Evolutionary conservation across 2,888 invertebrate genomes (phyloP), one percentile per base, ranked within the genome.

Genomic region (Fragum sueziense): DNA sequence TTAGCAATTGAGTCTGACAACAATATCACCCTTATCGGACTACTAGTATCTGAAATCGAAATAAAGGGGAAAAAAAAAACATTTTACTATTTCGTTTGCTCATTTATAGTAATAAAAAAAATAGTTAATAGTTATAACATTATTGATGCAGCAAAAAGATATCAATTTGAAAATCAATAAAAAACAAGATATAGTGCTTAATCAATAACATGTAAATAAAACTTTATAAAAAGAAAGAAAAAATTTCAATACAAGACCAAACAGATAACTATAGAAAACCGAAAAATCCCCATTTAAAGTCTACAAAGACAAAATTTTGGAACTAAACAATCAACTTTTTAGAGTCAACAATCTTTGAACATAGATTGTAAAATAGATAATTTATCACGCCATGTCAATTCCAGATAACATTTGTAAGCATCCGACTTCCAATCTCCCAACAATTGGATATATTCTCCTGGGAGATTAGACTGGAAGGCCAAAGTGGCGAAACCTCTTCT

Each of bases 401-500:
- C 59, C 29, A 59, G 29, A 59, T 29, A 59, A 27, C 11, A 29
- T 20, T 59, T 59, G 9, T 59, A 59, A 31, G 3, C 9, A 31
- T 59, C 59, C 6, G 59, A 59, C 20, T 59, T 59, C 59, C 59
- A 59, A 59, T 59, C 59, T 2, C 59, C 59, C 17, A 59, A 31
- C 27, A 59, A 7, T 54, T 70, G 70, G 33, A 70, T 70, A n/a
- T 70, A 11, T 54, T 70, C 54, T 9, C 54, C 14, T 33, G 22
- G 14, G 9, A 70, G 7, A 9, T 70, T 31, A 20, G 54, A 7
- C 34, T 70, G 29, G 7, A 70, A 70, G 11, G 70, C 20, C 34
- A 59, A 59, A 59, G 59, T 59, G 31, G 59, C 59, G 29, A 59
- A 59, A 59, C 59, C 59, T 27, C 59, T 27, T 59, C 29, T 59